Evolutionary conservation across 2,888 invertebrate species (phyloP).

Genomic region (Phengaris alcon): DNA sequence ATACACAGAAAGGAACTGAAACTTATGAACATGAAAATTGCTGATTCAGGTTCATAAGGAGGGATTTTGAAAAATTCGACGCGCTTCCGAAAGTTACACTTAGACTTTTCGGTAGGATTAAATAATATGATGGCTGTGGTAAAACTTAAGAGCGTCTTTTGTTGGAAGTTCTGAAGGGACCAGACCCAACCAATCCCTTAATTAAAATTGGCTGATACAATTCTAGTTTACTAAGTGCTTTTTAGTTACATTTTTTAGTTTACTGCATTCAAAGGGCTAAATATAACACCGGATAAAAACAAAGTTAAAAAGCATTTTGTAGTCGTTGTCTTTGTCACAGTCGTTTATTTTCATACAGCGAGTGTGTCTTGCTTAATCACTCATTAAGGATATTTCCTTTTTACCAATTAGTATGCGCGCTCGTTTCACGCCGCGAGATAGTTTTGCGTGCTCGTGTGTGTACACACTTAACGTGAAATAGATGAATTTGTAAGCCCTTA

Average conservation of each 20-base stretch:
- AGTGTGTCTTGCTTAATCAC: constrained; percentile 60
- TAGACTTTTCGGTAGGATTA: constrained; percentile 12
- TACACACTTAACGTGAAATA: constrained; percentile 46
- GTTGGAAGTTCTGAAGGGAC: constrained; percentile 8
- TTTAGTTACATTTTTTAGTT: background rate
- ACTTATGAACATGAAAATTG: constrained; percentile 18
- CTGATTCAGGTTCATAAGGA: constrained; percentile 14
- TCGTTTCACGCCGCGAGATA: constrained; percentile 57
- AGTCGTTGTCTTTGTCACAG: constrained; percentile 18
- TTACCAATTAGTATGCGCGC: constrained; percentile 67
- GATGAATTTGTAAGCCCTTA: too few species aligned
- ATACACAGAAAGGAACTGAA: background rate
- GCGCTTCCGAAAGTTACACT: background rate
- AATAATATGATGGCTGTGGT: background rate
- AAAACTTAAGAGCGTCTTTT: constrained; percentile 1
- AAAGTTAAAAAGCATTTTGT: constrained; percentile 18
- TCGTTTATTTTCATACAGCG: constrained; percentile 15
- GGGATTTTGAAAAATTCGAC: background rate
- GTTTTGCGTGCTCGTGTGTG: constrained; percentile 47
- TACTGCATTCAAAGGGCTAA: background rate
- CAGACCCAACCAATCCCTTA: background rate
- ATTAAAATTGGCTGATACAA: background rate
- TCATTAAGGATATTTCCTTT: constrained; percentile 77
- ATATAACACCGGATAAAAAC: background rate
- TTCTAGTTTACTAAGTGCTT: background rate